Percentiles rank a stretch among this genome's conserved stretches.
These are phyloP conservation scores for Psylliodes chrysocephalus DNA, from an alignment of 2,888 invertebrate genomes.

Conservation along the genomic window DNA sequence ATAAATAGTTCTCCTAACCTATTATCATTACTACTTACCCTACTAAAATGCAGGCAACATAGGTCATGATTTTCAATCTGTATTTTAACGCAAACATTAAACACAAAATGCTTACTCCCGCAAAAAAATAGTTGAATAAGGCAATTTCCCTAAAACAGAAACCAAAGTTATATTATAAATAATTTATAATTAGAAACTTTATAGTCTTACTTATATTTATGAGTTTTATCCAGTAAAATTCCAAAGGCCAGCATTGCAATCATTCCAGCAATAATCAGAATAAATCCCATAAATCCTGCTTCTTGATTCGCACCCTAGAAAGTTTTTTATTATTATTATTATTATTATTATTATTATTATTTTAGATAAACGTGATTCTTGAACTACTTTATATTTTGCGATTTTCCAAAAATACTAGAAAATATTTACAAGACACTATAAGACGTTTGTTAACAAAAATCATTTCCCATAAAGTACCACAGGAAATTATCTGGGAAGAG, in stretches of 20 bases:
- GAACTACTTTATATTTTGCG: too few species aligned
- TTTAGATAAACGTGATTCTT: too few species aligned
- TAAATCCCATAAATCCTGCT: conserved; percentile 88
- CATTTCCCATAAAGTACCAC: too few species aligned
- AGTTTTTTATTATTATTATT: too few species aligned
- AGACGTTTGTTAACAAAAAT: too few species aligned
- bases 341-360: too few species aligned
- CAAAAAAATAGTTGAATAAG: conserved; percentile 36
- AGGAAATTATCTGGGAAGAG: too few species aligned
- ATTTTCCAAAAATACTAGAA: too few species aligned
- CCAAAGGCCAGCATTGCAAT: conserved; percentile 89
- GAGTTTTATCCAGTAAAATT: conserved; percentile 88
- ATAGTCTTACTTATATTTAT: conserved; percentile 81
- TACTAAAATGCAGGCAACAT: conserved; percentile 38
- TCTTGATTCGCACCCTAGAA: conserved; percentile 72
- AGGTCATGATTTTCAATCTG: conserved; percentile 36
- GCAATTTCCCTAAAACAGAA: conserved; percentile 44
- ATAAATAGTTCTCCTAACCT: too few species aligned
- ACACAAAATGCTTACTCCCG: conserved; percentile 35
- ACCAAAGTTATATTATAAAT: too few species aligned
- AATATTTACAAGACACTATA: too few species aligned
- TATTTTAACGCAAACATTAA: conserved; percentile 43
- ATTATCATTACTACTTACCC: too few species aligned
- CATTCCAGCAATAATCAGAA: conserved; percentile 90
- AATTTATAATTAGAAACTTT: background rate